These are phyloP conservation scores for Zophobas atratus DNA, from an alignment of 1,140 invertebrate species.

Conservation along the genomic window DNA sequence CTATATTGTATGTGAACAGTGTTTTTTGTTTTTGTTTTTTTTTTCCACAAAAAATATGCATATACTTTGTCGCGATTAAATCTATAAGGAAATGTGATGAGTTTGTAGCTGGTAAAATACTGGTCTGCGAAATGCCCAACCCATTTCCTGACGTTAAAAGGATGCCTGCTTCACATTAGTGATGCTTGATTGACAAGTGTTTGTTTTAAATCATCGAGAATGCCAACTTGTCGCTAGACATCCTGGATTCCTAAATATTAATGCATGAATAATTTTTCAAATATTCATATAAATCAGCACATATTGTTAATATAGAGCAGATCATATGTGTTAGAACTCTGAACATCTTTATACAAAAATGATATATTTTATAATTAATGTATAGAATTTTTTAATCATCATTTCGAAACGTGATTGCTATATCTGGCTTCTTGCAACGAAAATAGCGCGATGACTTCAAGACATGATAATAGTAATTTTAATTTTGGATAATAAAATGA, in stretches of 20 bases:
- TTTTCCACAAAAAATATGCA: background rate
- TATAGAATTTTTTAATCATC: slow-evolving; percentile 32
- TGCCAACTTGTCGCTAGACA: slow-evolving; percentile 1
- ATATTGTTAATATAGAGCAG: no score
- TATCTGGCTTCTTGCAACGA: slow-evolving; percentile 27
- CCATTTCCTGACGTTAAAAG: slow-evolving; percentile 37
- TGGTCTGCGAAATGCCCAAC: slow-evolving; percentile 5
- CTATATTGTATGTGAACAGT: no score
- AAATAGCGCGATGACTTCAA: slow-evolving; percentile 37
- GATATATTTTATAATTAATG: no score
- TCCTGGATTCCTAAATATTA: no score
- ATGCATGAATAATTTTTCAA: no score
- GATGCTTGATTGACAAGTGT: slow-evolving; percentile 34
- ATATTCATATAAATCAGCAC: no score
- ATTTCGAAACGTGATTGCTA: slow-evolving; percentile 21
- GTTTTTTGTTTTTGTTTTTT: background rate
- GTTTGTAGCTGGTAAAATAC: background rate
- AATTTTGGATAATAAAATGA: slow-evolving; percentile 33
- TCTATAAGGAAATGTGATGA: no score
- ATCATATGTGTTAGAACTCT: no score
- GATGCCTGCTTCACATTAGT: slow-evolving; percentile 36
- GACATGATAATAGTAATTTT: slow-evolving; percentile 40
- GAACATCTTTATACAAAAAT: no score
- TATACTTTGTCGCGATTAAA: background rate
- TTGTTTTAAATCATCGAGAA: slow-evolving; percentile 38